Percentiles rank a stretch among this genome's conserved stretches.
Evolutionary conservation across 2,113 vertebrate species (phyloP).

Genomic region (Accipiter virgatus): DNA sequence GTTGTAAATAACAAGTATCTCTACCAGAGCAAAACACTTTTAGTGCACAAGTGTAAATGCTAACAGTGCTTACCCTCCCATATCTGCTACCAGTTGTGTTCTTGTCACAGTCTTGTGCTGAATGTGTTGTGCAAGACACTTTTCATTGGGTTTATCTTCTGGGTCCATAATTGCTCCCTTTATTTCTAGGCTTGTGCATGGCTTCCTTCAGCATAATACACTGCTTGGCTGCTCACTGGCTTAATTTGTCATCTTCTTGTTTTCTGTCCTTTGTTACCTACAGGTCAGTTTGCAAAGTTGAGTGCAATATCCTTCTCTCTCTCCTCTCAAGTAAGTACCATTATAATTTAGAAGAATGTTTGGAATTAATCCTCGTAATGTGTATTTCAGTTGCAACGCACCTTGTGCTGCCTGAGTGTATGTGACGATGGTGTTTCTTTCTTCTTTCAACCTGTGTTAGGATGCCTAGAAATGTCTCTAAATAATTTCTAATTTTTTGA

Average conservation of each 20-base stretch:
- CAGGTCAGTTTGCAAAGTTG: conserved; percentile 97
- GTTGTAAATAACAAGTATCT: conserved; percentile 21
- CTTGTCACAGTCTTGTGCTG: conserved; percentile 7
- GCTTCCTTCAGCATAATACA: conserved; percentile 74
- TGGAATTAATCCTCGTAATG: neutral
- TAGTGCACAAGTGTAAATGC: conserved; percentile 9
- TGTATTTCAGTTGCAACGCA: neutral
- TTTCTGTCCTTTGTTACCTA: conserved; percentile 75
- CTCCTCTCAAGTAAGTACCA: conserved; percentile 84
- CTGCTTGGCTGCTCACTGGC: conserved; percentile 74
- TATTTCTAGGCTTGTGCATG: conserved; percentile 65
- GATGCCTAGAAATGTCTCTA: neutral
- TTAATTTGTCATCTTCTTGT: conserved; percentile 76
- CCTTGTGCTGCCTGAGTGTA: neutral
- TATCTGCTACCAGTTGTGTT: neutral
- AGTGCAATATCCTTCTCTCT: conserved; percentile 78
- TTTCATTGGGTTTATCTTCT: conserved; percentile 12
- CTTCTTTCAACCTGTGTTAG: neutral
- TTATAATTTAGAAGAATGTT: conserved; percentile 40
- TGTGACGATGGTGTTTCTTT: neutral
- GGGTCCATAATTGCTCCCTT: neutral
- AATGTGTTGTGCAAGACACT: conserved; percentile 2
- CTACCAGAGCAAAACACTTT: neutral
- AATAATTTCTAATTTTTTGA: neutral
- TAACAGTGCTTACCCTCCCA: conserved; percentile 23